Evolutionary conservation across 2,797 vertebrate genomes (phyloP), one percentile per base, ranked within the genome.

Genomic region (Hozukius guyotensis): DNA sequence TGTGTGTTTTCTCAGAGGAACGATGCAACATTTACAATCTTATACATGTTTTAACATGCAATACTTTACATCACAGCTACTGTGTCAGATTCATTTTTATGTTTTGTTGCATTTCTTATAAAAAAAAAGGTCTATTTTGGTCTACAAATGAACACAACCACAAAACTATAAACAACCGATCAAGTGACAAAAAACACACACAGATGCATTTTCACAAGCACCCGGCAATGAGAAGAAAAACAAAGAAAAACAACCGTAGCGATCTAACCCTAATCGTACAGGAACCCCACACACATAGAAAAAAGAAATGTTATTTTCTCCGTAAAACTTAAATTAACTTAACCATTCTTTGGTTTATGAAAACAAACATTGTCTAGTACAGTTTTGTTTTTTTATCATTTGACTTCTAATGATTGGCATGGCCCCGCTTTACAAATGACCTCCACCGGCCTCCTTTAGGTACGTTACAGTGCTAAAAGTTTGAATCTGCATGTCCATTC

Each of bases 291-390:
- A 81, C 77, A 83, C 87, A 89, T 82, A 78, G 69, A 81, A 72
- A 88, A 88, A 91, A 89, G 25, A 86, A 81, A 85, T 56, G 42
- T 76, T 71, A 66, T 72, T 88, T 87, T 87, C 86, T 92, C 87
- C 78, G 78, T 82, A 85, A 85, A 93, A 89, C 77, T 73, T 84
- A 92, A 91, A 91, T 88, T 55, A 88, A 90, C 81, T 84, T 76
- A 85, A 92, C 90, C 92, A 80, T 89, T 96, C 95, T 96, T 96
- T 96, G 95, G 95, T 95, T 95, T 94, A 83, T 85, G 84, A 90
- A 90, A 93, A 94, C 77, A 88, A 93, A 88, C 89, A 88, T 87
- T 87, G 87, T 90, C 86, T 87, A 78, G 78, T 75, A 84, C 69
- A 91, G 67, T 72, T 87, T 46, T 22, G 1, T 52, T 77, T 75